These are phyloP conservation scores for Lacanobia wlatinum DNA, from an alignment of 2,888 invertebrate genomes.

Conservation along the genomic window DNA sequence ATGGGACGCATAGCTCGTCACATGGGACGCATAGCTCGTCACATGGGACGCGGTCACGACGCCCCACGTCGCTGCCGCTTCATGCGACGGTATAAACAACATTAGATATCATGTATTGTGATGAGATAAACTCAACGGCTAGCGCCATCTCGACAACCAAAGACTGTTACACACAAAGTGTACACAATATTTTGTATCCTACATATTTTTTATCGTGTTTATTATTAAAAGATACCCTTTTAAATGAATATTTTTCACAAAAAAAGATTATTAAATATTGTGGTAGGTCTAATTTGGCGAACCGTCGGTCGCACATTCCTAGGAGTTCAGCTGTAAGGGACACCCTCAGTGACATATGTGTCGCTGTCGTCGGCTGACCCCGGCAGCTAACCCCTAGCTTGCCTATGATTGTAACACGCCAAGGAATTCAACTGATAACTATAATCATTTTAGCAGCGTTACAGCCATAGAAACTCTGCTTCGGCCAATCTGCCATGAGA, in stretches of 20 bases:
- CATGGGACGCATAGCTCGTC: no score
- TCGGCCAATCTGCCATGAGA: slow-evolving; percentile 14
- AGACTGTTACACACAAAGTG: slow-evolving; percentile 67
- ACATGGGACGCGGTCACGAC: no score
- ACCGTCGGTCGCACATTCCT: slow-evolving; percentile 9
- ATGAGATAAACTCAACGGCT: slow-evolving; percentile 40
- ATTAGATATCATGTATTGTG: slow-evolving; percentile 51
- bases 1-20: no score
- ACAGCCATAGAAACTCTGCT: slow-evolving; percentile 19
- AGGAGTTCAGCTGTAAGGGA: background rate
- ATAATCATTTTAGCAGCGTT: slow-evolving; percentile 13
- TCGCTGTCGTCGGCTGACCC: background rate
- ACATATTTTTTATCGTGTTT: slow-evolving; percentile 64
- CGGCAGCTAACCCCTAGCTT: background rate
- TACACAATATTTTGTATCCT: slow-evolving; percentile 60
- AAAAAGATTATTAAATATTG: slow-evolving; percentile 28
- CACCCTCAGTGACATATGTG: background rate
- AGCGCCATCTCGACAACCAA: slow-evolving; percentile 63
- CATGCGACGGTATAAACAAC: background rate
- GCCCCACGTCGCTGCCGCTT: no score
- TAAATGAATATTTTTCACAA: slow-evolving; percentile 56
- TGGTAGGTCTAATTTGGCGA: slow-evolving; percentile 29
- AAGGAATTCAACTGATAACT: slow-evolving; percentile 12
- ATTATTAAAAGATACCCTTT: slow-evolving; percentile 37
- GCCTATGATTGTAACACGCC: background rate